Conservation (phyloP, 1,140 invertebrate genomes). For the Steinernema feltiae region DNA sequence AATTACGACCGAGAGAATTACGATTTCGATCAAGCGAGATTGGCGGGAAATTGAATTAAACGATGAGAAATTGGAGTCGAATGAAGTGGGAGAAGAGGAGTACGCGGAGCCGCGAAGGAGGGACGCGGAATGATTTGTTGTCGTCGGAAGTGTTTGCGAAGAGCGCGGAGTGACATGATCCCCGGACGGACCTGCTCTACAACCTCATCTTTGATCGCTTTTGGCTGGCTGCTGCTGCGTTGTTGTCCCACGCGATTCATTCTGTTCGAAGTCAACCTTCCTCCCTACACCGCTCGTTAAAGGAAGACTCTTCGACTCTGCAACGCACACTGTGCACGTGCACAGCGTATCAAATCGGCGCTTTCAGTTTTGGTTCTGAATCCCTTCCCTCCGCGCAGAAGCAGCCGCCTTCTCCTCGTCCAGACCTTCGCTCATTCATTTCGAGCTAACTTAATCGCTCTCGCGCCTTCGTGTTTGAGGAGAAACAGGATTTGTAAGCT, state of each 20-base stretch:
- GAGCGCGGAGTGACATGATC: neutral
- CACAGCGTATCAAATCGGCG: too few species aligned
- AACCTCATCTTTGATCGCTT: neutral
- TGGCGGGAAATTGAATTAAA: conserved; percentile 8
- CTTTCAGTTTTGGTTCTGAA: too few species aligned
- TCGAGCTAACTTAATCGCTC: neutral
- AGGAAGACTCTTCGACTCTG: too few species aligned
- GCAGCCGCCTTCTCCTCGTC: neutral
- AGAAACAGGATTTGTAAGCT: conserved; percentile 14
- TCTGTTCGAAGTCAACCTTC: too few species aligned
- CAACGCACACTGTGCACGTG: too few species aligned
- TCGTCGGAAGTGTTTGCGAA: neutral
- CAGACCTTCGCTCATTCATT: neutral
- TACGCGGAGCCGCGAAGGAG: neutral
- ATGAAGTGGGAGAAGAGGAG: neutral
- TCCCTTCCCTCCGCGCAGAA: neutral
- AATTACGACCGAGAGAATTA: neutral
- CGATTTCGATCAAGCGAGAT: neutral
- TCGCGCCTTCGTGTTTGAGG: neutral
- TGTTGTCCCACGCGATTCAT: neutral
- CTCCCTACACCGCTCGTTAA: too few species aligned
- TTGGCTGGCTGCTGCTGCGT: too few species aligned
- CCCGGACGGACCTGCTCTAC: neutral
- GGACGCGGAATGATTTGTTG: neutral
- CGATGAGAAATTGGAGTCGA: neutral